These are phyloP conservation scores for Drosophila bunnanda DNA, from an alignment of 2,888 invertebrate genomes.

Conservation along the genomic window DNA sequence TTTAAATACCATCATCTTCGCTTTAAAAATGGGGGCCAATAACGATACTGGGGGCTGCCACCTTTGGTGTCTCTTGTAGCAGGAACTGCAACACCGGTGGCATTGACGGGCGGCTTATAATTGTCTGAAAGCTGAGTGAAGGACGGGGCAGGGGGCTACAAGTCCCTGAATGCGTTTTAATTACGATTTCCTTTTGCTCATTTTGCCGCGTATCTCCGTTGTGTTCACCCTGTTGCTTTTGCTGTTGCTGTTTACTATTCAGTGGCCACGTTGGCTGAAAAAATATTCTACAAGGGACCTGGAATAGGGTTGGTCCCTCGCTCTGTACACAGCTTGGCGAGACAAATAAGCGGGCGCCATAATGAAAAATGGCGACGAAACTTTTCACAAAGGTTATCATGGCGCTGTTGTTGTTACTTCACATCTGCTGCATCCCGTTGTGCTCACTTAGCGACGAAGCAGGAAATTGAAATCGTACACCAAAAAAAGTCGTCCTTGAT, in stretches of 20 bases:
- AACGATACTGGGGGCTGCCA: slow-evolving; percentile 13
- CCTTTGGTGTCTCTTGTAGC: slow-evolving; percentile 43
- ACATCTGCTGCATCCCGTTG: slow-evolving; percentile 46
- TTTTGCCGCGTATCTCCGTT: slow-evolving; percentile 59
- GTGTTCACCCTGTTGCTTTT: slow-evolving; percentile 25
- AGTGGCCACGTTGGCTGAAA: slow-evolving; percentile 53
- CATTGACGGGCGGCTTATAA: slow-evolving; percentile 60
- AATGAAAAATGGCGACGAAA: slow-evolving; percentile 69
- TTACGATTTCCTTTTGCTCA: slow-evolving; percentile 72
- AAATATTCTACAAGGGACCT: slow-evolving; percentile 46
- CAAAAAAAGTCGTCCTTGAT: slow-evolving; percentile 54
- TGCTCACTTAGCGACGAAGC: slow-evolving; percentile 54
- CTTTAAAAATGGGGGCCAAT: not conserved
- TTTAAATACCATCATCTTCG: not conserved
- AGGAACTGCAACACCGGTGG: slow-evolving; percentile 34
- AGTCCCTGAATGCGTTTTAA: slow-evolving; percentile 69
- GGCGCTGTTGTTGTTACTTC: slow-evolving; percentile 4
- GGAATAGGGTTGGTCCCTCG: not conserved
- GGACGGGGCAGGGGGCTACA: not conserved
- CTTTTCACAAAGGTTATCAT: slow-evolving; percentile 40
- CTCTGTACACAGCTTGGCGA: slow-evolving; percentile 53
- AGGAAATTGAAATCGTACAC: slow-evolving; percentile 9
- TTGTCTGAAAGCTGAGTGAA: slow-evolving; percentile 53
- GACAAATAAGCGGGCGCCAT: slow-evolving; percentile 70
- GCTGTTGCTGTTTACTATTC: slow-evolving; percentile 44